phyloP scores from a whole-genome alignment of 2,888 invertebrate species.

The Bursaphelenchus okinawaensis region DNA sequence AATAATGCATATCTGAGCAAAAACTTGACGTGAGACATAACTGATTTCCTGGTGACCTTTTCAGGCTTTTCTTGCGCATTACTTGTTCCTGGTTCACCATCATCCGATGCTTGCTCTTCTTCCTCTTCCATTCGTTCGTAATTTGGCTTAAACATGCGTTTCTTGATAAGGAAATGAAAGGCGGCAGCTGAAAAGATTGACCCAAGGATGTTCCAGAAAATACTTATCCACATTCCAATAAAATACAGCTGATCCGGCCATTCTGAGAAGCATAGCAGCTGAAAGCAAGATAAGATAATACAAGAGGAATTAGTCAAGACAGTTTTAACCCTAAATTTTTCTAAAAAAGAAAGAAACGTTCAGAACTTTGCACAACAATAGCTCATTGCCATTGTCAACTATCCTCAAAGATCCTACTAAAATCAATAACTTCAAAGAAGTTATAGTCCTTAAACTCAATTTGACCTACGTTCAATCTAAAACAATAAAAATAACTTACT shows the following conservation, averaged over 20 bases:
- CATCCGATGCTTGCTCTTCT: neutral
- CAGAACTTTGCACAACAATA: too few species aligned
- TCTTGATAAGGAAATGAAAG: neutral
- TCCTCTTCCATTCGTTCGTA: slow-evolving; percentile 1
- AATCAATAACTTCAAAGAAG: too few species aligned
- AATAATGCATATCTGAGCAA: slow-evolving; percentile 42
- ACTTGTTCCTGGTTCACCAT: neutral
- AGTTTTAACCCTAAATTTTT: too few species aligned
- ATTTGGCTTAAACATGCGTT: neutral
- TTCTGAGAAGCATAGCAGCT: slow-evolving; percentile 35
- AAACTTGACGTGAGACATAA: slow-evolving; percentile 32
- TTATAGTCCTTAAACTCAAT: neutral
- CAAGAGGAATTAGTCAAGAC: too few species aligned
- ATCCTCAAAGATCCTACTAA: too few species aligned
- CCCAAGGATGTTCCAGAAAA: slow-evolving; percentile 17
- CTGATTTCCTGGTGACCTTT: slow-evolving; percentile 16
- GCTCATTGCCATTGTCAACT: too few species aligned
- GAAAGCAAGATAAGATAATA: neutral
- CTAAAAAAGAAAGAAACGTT: too few species aligned
- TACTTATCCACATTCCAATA: slow-evolving; percentile 35
- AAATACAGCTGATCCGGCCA: slow-evolving; percentile 29
- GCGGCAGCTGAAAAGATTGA: slow-evolving; percentile 1
- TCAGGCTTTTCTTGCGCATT: slow-evolving; percentile 11
- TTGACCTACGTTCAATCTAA: too few species aligned
- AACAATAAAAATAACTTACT: too few species aligned